Conservation (phyloP, 2,888 invertebrate genomes). For the Drosophila siamana region DNA sequence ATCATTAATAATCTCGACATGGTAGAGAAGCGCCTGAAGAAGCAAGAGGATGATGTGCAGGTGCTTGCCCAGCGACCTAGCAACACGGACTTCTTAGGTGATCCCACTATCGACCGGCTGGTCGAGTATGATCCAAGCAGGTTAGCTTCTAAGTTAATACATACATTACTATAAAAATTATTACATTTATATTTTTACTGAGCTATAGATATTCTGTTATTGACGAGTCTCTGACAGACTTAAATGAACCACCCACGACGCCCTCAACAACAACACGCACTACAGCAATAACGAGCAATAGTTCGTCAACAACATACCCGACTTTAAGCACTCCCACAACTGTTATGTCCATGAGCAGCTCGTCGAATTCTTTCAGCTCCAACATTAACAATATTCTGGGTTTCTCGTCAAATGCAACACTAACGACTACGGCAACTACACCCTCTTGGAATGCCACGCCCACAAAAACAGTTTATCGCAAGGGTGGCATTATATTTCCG, state of each 20-base stretch:
- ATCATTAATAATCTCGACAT: constrained; percentile 95
- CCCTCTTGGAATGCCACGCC: constrained; percentile 63
- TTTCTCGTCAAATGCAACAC: constrained; percentile 28
- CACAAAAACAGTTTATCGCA: constrained; percentile 87
- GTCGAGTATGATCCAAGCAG: constrained; percentile 92
- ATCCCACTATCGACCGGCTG: constrained; percentile 92
- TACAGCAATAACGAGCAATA: constrained; percentile 6
- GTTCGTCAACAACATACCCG: constrained; percentile 20
- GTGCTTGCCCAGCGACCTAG: constrained; percentile 91
- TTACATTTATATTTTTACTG: background rate
- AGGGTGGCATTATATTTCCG: constrained; percentile 95
- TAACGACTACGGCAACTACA: constrained; percentile 38
- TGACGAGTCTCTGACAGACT: constrained; percentile 82
- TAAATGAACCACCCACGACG: constrained; percentile 65
- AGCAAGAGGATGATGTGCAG: constrained; percentile 94
- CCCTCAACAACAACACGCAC: constrained; percentile 22
- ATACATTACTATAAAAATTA: background rate
- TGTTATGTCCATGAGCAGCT: constrained; percentile 16
- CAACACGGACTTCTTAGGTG: constrained; percentile 90
- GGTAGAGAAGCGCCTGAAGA: constrained; percentile 93
- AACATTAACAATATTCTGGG: constrained; percentile 47
- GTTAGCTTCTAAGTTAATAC: constrained; percentile 80
- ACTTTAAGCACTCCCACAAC: constrained; percentile 24
- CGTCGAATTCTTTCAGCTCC: constrained; percentile 50
- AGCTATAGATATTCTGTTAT: constrained; percentile 82